phyloP scores from a whole-genome alignment of 2,113 vertebrate genomes.

The Panthera tigris region DNA sequence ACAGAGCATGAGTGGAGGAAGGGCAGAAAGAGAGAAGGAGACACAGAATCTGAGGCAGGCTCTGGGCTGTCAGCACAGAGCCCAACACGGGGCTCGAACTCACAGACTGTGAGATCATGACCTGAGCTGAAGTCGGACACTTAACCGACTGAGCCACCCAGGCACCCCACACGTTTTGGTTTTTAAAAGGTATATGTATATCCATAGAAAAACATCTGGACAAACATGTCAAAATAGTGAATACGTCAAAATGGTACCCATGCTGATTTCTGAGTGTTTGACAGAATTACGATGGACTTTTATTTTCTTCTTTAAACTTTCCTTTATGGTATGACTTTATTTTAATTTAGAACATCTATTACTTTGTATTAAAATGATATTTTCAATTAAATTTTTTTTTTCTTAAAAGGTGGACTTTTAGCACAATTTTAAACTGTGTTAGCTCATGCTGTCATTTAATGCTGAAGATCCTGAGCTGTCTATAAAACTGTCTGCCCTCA shows the following conservation, averaged over 20 bases:
- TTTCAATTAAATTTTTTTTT: conserved; percentile 9
- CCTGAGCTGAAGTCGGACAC: no score
- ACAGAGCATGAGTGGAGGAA: no score
- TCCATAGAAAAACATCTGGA: not conserved
- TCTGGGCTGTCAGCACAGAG: no score
- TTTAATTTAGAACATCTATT: not conserved
- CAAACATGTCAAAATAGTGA: not conserved
- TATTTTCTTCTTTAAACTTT: not conserved
- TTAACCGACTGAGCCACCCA: no score
- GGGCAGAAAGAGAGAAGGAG: no score
- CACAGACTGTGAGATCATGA: no score
- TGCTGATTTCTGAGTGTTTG: not conserved
- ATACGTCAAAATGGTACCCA: not conserved
- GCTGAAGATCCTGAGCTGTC: not conserved
- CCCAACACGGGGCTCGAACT: no score
- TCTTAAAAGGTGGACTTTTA: not conserved
- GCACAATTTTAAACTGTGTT: not conserved
- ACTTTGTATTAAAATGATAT: not conserved
- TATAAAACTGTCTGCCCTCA: not conserved
- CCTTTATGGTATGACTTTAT: not conserved
- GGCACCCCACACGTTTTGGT: not conserved
- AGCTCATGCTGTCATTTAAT: not conserved
- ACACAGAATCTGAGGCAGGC: no score
- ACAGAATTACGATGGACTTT: not conserved
- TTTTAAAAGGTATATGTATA: not conserved